Evolutionary conservation across 2,113 vertebrate genomes (phyloP), one percentile per base, ranked within the genome.

Genomic region (Halichoeres trimaculatus): DNA sequence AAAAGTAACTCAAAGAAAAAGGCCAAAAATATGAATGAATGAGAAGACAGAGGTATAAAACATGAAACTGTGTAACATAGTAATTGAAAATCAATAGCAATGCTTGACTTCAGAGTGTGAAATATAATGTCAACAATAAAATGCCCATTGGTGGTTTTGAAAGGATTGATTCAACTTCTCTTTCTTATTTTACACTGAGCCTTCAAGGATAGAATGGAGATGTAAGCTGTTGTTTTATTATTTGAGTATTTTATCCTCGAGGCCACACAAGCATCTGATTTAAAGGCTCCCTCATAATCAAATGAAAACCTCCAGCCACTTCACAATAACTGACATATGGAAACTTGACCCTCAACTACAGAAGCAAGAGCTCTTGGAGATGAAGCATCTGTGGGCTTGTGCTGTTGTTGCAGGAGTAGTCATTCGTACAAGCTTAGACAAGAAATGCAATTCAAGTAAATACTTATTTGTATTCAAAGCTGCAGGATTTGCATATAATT

Each of bases 401-500:
- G 40, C 40, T 62, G 52, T 23, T 62, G 52, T 23, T 74, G 23
- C 11, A 20, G 47, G 24, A 64, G 51, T 4, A 35, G 56, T 65
- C 34, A 56, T 54, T 71, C 16, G 0, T 62, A 26, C 61, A 55
- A 35, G 53, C 50, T 47, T 80, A 63, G 50, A 69, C 66, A 68
- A 67, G 52, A 64, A 51, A 54, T 59, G 19, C 36, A 65, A 63
- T 66, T 72, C 34, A 51, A 72, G 47, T 57, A 77, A 87, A 70
- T 58, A 40, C 53, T 41, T 64, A 73, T 82, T 85, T 87, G 48
- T 51, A 78, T 82, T 80, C 56, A 85, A 68, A 80, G 22, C 61
- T 68, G 23, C 13, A 36, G 62, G 66, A 84, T 80, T 85, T 89
- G 70, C 66, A 86, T 84, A 63, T 77, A 70, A 72, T 74, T 77